These are phyloP conservation scores for Pseudomyrmex pallidus DNA, from an alignment of 1,140 invertebrate genomes.

Conservation along the genomic window DNA sequence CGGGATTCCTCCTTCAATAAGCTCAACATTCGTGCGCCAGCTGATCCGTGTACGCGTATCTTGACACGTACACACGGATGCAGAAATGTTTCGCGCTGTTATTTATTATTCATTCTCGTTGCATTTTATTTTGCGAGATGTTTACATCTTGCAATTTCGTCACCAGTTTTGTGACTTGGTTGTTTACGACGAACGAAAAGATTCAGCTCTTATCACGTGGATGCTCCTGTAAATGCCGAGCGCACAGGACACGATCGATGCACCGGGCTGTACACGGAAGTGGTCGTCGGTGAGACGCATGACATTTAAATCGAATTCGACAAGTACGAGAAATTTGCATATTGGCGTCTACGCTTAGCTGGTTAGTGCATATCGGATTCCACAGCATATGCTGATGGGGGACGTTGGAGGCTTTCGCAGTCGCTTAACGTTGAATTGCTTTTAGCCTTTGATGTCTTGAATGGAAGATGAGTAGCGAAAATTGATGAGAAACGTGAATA, in stretches of 20 bases:
- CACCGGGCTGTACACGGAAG: slow-evolving; percentile 10
- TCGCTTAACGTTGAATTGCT: slow-evolving; percentile 60
- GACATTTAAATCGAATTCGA: slow-evolving; percentile 50
- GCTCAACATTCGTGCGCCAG: not conserved
- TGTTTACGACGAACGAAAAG: not conserved
- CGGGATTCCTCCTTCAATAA: slow-evolving; percentile 34
- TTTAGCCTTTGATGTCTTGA: slow-evolving; percentile 48
- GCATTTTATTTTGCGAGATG: no score
- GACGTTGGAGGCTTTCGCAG: slow-evolving; percentile 25
- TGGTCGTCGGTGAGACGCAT: slow-evolving; percentile 14
- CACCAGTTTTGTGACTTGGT: no score
- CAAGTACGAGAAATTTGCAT: slow-evolving; percentile 51
- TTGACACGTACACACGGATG: no score
- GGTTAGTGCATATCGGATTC: slow-evolving; percentile 29
- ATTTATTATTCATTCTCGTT: no score
- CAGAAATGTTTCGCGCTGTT: no score
- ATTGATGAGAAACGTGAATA: slow-evolving; percentile 5
- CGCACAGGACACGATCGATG: not conserved
- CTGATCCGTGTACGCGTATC: not conserved
- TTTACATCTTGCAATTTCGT: no score
- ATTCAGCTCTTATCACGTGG: not conserved
- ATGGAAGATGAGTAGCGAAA: not conserved
- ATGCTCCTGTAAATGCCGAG: not conserved
- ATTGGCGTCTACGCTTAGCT: slow-evolving; percentile 37
- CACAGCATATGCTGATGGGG: slow-evolving; percentile 33